Evolutionary conservation across 2,113 vertebrate species (phyloP).

Genomic region (Hiodon alosoides): DNA sequence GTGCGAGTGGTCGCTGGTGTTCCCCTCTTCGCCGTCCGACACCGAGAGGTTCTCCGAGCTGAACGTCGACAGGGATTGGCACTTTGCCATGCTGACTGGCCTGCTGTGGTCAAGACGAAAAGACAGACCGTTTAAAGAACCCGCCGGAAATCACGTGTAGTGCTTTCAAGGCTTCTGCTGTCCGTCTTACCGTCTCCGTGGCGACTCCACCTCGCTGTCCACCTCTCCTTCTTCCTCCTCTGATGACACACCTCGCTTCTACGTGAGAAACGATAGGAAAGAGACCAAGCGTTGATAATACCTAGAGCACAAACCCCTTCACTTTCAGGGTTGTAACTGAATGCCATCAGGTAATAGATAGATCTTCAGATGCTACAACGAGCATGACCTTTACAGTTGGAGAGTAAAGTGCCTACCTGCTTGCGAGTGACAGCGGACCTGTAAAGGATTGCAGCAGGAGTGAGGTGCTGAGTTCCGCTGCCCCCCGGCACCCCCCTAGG

Average conservation of each 20-base stretch:
- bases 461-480: slow-evolving; percentile 68
- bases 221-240: slow-evolving; percentile 91
- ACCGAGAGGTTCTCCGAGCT: slow-evolving; percentile 83
- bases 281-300: neutral
- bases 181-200: slow-evolving; percentile 69
- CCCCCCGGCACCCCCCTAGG: slow-evolving; percentile 50
- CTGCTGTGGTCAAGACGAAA: slow-evolving; percentile 53
- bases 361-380: no score
- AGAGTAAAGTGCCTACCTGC: slow-evolving; percentile 62
- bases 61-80: slow-evolving; percentile 83
- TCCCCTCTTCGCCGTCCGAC: slow-evolving; percentile 85
- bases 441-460: slow-evolving; percentile 82
- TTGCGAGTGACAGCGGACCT: slow-evolving; percentile 85
- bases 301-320: no score
- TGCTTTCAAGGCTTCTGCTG: neutral
- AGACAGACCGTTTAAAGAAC: neutral
- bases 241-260: slow-evolving; percentile 84
- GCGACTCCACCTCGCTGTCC: slow-evolving; percentile 84
- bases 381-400: no score
- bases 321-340: no score
- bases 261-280: slow-evolving; percentile 12
- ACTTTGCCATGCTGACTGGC: slow-evolving; percentile 72
- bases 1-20: slow-evolving; percentile 83
- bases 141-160: neutral
- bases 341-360: no score